phyloP scores from a whole-genome alignment of 2,888 invertebrate species.

The Nycteola revayana region DNA sequence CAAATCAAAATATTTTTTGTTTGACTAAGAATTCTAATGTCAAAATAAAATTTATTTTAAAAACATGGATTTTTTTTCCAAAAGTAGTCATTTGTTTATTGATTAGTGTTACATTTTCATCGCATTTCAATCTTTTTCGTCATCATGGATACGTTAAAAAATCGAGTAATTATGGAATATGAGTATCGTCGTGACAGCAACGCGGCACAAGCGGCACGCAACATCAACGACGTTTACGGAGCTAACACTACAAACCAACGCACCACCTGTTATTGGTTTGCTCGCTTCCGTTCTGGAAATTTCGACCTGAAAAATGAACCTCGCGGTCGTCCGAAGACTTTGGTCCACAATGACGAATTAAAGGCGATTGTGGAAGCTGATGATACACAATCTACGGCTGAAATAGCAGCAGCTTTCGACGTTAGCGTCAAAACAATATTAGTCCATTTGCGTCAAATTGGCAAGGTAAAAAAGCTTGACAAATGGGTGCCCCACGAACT shows the following conservation, averaged over 20 bases:
- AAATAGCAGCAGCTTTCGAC: slow-evolving; percentile 13
- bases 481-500: slow-evolving; percentile 4
- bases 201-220: slow-evolving; percentile 3
- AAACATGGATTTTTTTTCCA: too few relatives aligned
- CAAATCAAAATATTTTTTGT: too few relatives aligned
- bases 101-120: too few relatives aligned
- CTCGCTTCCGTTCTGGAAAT: slow-evolving; percentile 10
- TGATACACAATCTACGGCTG: slow-evolving; percentile 7
- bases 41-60: too few relatives aligned
- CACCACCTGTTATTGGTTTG: slow-evolving; percentile 7
- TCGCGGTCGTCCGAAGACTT: slow-evolving; percentile 10
- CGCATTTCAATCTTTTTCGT: too few relatives aligned
- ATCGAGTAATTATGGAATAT: neutral
- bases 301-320: slow-evolving; percentile 10
- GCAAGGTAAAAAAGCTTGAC: slow-evolving; percentile 8
- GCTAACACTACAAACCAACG: slow-evolving; percentile 7
- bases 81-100: too few relatives aligned
- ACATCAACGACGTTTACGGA: slow-evolving; percentile 1
- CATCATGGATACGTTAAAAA: too few relatives aligned
- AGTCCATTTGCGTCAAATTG: slow-evolving; percentile 9
- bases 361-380: slow-evolving; percentile 12
- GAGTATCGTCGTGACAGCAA: slow-evolving; percentile 6
- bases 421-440: slow-evolving; percentile 5
- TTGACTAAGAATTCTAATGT: too few relatives aligned
- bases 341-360: slow-evolving; percentile 8